Evolutionary conservation across 2,888 invertebrate species (phyloP), one percentile per base, ranked within the genome.

Genomic region (Sympetrum striolatum): DNA sequence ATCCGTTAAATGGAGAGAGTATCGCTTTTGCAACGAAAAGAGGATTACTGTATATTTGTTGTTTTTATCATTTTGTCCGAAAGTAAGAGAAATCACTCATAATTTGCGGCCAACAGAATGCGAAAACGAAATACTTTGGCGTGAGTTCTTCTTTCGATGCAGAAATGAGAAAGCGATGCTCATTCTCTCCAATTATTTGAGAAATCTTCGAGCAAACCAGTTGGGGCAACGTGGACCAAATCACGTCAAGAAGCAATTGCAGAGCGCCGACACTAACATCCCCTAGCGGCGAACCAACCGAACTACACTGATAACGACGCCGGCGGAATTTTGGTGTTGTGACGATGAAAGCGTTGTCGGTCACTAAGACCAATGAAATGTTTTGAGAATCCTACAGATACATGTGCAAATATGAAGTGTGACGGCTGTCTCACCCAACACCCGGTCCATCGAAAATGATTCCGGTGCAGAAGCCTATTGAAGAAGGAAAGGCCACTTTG

Each of bases 401-500:
- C 14, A 25, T n/a, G 73, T 73, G 73, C 73, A 12, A 73, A 31
- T 31, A 73, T 31, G 73, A 73, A 73, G 73, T 73, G 73, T 73
- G 73, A 31, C 73, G 73, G 73, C 25, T 1, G 22, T 4, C n/a
- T 10, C 73, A 73, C 73, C 73, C 31, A 31, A 31, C 73, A 73
- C 31, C 73, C 73, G n/a, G n/a, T 14, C n/a, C 10, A n/a, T 73
- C 31, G 0, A 31, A 73, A 73, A 73, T 31, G 22, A 31, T 10
- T 31, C 73, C 25, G 31, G 73, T 86, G 86, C 86, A 64, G 22
- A 86, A 86, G 86, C 86, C 60, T 86, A 86, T 86, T 53, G 60
- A 64, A 86, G 86, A 86, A 86, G 86, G 37, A 86, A 86, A 86
- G 86, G 86, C 58, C 86, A 86, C 86, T 86, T 64, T 60, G 58